These are phyloP conservation scores for Idaea straminata DNA, from an alignment of 2,888 invertebrate species.

Conservation along the genomic window DNA sequence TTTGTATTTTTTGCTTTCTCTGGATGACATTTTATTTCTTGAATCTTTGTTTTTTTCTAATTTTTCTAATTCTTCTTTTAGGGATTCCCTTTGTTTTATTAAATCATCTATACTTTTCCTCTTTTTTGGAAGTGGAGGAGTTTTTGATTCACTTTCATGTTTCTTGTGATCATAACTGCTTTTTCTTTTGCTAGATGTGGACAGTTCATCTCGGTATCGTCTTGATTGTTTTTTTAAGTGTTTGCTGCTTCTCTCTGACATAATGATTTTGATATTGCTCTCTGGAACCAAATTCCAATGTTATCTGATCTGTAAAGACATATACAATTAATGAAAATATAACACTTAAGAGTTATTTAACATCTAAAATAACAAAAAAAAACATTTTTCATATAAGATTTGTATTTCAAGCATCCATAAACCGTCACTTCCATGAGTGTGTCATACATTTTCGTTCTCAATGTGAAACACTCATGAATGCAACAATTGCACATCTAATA, in stretches of 20 bases:
- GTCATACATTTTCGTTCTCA: constrained; percentile 20
- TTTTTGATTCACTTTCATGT: constrained; percentile 50
- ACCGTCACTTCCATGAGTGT: constrained; percentile 51
- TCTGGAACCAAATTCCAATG: not conserved
- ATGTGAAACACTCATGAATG: constrained; percentile 53
- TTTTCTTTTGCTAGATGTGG: constrained; percentile 41
- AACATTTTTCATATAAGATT: constrained; percentile 12
- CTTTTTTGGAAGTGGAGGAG: constrained; percentile 61
- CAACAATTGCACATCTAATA: constrained; percentile 43
- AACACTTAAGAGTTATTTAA: constrained; percentile 9
- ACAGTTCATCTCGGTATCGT: constrained; percentile 41
- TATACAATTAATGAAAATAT: constrained; percentile 28
- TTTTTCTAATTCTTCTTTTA: constrained; percentile 58
- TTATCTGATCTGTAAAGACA: constrained; percentile 55
- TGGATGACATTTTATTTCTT: constrained; percentile 25
- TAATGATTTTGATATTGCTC: constrained; percentile 13
- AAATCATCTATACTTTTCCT: constrained; percentile 58
- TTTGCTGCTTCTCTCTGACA: constrained; percentile 37
- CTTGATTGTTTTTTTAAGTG: constrained; percentile 41
- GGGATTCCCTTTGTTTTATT: constrained; percentile 55
- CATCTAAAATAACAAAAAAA: constrained; percentile 18
- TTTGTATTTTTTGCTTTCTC: constrained; percentile 38
- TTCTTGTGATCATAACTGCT: constrained; percentile 37
- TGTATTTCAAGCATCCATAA: constrained; percentile 40
- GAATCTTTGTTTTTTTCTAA: constrained; percentile 37